phyloP scores from a whole-genome alignment of 2,888 invertebrate genomes.

The Plagiodera versicolora region DNA sequence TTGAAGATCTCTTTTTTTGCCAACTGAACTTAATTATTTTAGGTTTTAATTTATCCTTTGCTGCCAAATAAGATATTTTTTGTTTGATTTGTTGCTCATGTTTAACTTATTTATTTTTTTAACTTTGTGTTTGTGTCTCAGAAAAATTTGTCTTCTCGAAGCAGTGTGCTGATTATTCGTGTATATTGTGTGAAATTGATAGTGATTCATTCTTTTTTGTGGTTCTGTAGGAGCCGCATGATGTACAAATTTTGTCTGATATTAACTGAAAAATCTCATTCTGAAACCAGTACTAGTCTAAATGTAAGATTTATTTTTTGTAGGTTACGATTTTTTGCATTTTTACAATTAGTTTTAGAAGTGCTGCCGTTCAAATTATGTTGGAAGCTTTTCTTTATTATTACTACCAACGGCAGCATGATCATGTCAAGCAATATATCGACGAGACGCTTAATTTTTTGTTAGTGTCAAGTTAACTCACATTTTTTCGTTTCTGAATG shows the following conservation, averaged over 20 bases:
- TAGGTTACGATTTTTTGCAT: slow-evolving; percentile 31
- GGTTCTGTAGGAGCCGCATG: slow-evolving; percentile 18
- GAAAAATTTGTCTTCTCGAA: slow-evolving; percentile 1
- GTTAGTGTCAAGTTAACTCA: slow-evolving; percentile 25
- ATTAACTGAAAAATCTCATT: slow-evolving; percentile 34
- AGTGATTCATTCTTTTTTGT: slow-evolving; percentile 27
- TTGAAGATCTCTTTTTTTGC: slow-evolving; percentile 17
- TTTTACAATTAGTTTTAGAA: slow-evolving; percentile 33
- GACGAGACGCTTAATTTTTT: slow-evolving; percentile 29
- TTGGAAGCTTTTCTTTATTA: no score
- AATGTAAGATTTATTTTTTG: slow-evolving; percentile 36
- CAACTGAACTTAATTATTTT: slow-evolving; percentile 11
- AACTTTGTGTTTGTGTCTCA: slow-evolving; percentile 10
- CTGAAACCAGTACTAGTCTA: slow-evolving; percentile 44
- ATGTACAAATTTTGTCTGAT: slow-evolving; percentile 36
- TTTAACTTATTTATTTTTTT: slow-evolving; percentile 5
- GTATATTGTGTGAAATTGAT: slow-evolving; percentile 24
- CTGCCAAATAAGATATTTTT: slow-evolving; percentile 38
- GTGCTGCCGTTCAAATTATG: slow-evolving; percentile 45
- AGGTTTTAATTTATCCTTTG: slow-evolving; percentile 32
- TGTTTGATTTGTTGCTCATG: slow-evolving; percentile 16
- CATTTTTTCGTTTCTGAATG: slow-evolving; percentile 27
- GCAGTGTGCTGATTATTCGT: background rate
- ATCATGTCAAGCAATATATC: slow-evolving; percentile 31
- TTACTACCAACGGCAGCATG: slow-evolving; percentile 32